phyloP scores from a whole-genome alignment of 2,113 vertebrate genomes.

The Stigmatopora argus region DNA sequence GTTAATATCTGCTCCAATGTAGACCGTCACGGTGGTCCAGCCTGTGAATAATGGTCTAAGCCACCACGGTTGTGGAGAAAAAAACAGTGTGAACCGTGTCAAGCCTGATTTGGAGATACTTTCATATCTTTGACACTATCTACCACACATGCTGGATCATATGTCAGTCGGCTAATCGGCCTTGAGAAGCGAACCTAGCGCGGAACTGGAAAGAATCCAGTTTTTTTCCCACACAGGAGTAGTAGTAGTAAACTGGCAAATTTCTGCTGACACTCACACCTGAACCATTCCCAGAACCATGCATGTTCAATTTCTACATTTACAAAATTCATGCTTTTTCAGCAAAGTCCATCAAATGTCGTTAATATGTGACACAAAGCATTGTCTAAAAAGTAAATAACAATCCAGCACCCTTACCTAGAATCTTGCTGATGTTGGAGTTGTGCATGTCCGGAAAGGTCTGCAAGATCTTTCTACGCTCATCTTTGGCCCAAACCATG shows the following conservation, averaged over 20 bases:
- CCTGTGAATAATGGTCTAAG: neutral
- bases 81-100: neutral
- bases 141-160: neutral
- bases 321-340: neutral
- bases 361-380: neutral
- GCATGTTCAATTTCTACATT: too few species aligned
- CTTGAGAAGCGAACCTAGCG: neutral
- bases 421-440: conserved; percentile 99
- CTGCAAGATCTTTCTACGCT: conserved; percentile 96
- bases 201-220: neutral
- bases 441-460: conserved; percentile 99
- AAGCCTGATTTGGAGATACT: neutral
- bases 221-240: neutral
- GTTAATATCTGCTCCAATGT: neutral
- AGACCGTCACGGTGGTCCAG: neutral
- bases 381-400: neutral
- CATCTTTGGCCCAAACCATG: conserved; percentile 98
- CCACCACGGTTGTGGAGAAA: neutral
- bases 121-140: neutral
- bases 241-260: neutral
- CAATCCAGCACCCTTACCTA: conserved; percentile 77
- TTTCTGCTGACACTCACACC: neutral
- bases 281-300: neutral
- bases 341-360: neutral
- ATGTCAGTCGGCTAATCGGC: neutral